Evolutionary conservation across 2,113 vertebrate genomes (phyloP), one percentile per base, ranked within the genome.

Genomic region (Galemys pyrenaicus): DNA sequence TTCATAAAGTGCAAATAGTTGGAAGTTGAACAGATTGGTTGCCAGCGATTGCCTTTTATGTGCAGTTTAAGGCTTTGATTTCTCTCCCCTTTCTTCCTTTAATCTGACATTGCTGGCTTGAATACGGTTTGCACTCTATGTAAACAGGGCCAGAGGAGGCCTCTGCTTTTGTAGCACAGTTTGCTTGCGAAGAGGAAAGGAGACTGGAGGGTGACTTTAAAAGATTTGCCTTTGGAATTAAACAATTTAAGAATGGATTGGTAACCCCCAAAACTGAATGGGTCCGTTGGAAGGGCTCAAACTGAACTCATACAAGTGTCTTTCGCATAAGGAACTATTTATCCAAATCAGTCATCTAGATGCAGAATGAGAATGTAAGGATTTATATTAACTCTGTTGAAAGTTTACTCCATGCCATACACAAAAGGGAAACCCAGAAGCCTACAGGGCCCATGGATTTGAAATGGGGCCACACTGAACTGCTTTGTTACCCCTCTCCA

Each of bases 51-150:
- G 98, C 97, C 98, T 98, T 99, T 99, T 98, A 98, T 98, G 98
- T 98, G 97, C 97, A 97, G 97, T 98, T 99, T 98, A 97, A 97
- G 97, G 97, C 98, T 99, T 99, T 99, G 98, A 98, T 98, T 99
- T 98, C 97, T 97, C 94, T 96, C 97, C 93, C 97, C 96, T 98
- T 99, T 99, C 98, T 98, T 98, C 98, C 97, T 98, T 98, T 99
- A 98, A 99, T 98, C 98, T 99, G 99, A 98, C 98, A 98, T 99
- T 86, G 39, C 96, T 97, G 98, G 95, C 98, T 98, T 98, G 98
- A 98, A 98, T 97, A 98, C 98, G 64, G 98, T 99, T 99, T 98
- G 98, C 98, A 96, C 98, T 98, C 98, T 99, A 98, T 98, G 98
- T 99, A 99, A 99, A 99, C 98, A 99, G 96, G 97, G 92, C 97